These are phyloP conservation scores for Piliocolobus tephrosceles DNA, from an alignment of 2,113 vertebrate species.

Conservation along the genomic window DNA sequence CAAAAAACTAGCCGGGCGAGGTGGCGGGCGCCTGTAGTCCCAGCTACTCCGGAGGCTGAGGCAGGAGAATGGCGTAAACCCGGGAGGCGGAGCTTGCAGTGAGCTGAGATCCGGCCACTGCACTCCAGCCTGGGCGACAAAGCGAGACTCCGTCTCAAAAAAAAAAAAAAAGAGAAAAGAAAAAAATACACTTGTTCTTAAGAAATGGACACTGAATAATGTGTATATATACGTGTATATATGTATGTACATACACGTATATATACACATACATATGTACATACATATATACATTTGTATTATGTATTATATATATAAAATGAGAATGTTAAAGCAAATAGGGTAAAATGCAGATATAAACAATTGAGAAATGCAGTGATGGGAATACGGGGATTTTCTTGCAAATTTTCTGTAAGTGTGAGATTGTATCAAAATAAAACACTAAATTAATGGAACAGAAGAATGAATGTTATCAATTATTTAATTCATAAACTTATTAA, in stretches of 20 bases:
- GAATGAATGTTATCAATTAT: constrained; percentile 1
- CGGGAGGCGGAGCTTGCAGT: too few relatives aligned
- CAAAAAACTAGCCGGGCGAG: too few relatives aligned
- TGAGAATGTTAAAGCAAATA: neutral
- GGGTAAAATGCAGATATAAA: constrained; percentile 25
- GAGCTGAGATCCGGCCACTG: too few relatives aligned
- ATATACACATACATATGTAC: neutral
- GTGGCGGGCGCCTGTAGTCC: too few relatives aligned
- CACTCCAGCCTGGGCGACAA: too few relatives aligned
- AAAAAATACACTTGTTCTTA: neutral
- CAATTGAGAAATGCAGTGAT: neutral
- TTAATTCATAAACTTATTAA: constrained; percentile 53
- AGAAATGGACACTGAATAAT: neutral
- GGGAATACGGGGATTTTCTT: neutral
- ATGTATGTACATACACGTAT: neutral
- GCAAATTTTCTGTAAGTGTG: neutral
- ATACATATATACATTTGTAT: neutral
- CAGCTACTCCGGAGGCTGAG: too few relatives aligned
- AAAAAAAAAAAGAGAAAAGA: too few relatives aligned
- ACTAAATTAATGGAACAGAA: neutral
- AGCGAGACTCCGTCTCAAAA: too few relatives aligned
- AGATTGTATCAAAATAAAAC: constrained; percentile 25
- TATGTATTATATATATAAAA: neutral
- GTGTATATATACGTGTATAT: neutral
- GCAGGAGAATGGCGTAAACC: too few relatives aligned